Evolutionary conservation across 2,888 invertebrate genomes (phyloP).

Genomic region (Microctonus brassicae): DNA sequence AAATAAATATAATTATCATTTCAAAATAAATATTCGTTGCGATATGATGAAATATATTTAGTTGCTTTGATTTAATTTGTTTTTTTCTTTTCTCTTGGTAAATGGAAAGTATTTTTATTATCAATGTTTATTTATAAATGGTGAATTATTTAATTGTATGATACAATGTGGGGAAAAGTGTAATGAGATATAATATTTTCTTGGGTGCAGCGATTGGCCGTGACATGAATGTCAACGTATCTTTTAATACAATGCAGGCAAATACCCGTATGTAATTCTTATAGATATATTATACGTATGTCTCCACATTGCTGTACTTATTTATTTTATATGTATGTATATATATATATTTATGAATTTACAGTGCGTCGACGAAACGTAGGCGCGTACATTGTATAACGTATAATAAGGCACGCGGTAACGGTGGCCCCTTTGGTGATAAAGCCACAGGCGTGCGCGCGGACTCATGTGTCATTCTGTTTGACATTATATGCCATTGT

Average conservation of each 20-base stretch:
- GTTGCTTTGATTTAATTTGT: too few species aligned
- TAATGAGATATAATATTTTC: conserved; percentile 45
- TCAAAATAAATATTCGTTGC: too few species aligned
- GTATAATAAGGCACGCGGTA: conserved; percentile 39
- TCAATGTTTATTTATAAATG: background rate
- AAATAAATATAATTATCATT: too few species aligned
- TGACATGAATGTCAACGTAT: conserved; percentile 63
- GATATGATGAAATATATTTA: too few species aligned
- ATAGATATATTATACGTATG: too few species aligned
- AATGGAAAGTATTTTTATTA: background rate
- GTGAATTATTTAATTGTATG: conserved; percentile 18
- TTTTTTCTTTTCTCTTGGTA: too few species aligned
- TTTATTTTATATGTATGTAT: conserved; percentile 14
- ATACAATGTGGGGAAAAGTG: conserved; percentile 19
- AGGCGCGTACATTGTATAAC: conserved; percentile 49
- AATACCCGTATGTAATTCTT: conserved; percentile 20
- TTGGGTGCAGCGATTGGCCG: conserved; percentile 62
- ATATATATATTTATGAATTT: background rate
- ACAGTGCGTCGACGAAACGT: conserved; percentile 52
- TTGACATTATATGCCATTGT: conserved; percentile 55
- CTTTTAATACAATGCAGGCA: conserved; percentile 35
- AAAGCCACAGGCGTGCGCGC: conserved; percentile 35
- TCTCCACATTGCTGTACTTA: too few species aligned
- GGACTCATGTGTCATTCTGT: conserved; percentile 26
- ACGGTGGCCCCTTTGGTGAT: conserved; percentile 33